Evolutionary conservation across 37 sponge, comb jelly and placozoan species (phyloP), one percentile per base, ranked within the genome.

Genomic region (Agelas oroides): DNA sequence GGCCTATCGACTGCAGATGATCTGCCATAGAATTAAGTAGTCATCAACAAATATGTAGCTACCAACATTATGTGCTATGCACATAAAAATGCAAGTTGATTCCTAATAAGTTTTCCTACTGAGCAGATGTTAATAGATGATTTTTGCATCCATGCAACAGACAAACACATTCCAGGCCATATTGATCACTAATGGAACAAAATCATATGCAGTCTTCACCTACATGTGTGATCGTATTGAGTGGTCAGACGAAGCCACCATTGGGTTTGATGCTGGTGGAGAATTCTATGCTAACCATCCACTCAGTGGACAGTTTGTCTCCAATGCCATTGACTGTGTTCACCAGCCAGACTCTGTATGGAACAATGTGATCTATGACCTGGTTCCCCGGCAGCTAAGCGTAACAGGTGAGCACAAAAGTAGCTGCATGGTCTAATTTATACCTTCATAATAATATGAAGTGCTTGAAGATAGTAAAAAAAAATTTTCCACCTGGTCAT

Each of bases 81-180:
- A n/a, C n/a, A n/a, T n/a, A n/a, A n/a, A n/a, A n/a, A n/a, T n/a
- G n/a, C n/a, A n/a, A n/a, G n/a, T n/a, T n/a, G n/a, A n/a, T n/a
- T n/a, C n/a, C n/a, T n/a, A n/a, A n/a, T n/a, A n/a, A n/a, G n/a
- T n/a, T n/a, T n/a, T n/a, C n/a, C n/a, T n/a, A n/a, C n/a, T n/a
- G n/a, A n/a, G n/a, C n/a, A n/a, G n/a, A n/a, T n/a, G n/a, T n/a
- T 46, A 8, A 46, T 46, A 46, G 8, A 46, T 46, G 3, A 46
- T 46, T 8, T 46, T 46, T 46, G 46, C 8, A 8, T 8, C 8
- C 46, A 37, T 54, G 23, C 52, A 23, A 33, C 55, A 86, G 87
- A 64, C 34, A 18, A 86, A 87, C 66, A 73, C 75, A 25, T 87
- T 81, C 53, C 88, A 87, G 81, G 88, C 57, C 13, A 52, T 87